phyloP scores from a whole-genome alignment of 2,113 vertebrate species.

The Trichomycterus rosablanca region DNA sequence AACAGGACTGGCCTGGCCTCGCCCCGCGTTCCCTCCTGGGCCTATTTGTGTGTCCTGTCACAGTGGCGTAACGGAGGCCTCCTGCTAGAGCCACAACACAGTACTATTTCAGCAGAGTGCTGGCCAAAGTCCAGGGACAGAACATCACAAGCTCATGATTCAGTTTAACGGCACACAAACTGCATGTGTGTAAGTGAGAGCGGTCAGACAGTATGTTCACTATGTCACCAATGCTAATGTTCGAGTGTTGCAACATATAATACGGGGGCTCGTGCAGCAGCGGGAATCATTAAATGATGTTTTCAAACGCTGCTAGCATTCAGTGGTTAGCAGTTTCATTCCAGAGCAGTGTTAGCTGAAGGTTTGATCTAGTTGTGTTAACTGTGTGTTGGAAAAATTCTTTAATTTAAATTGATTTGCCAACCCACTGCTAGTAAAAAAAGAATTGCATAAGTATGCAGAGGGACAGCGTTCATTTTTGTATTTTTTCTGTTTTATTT shows the following conservation, averaged over 20 bases:
- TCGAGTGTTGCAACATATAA: conserved; percentile 13
- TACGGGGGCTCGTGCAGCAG: not conserved
- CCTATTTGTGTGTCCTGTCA: conserved; percentile 32
- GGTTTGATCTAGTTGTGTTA: no score
- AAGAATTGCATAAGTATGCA: no score
- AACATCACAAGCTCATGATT: conserved; percentile 39
- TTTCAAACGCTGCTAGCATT: conserved; percentile 9
- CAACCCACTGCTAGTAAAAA: no score
- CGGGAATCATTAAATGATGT: not conserved
- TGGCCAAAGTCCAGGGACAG: conserved; percentile 40
- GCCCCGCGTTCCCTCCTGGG: conserved; percentile 7
- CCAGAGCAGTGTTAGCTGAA: no score
- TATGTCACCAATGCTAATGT: conserved; percentile 14
- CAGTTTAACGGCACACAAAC: conserved; percentile 9
- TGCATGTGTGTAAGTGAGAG: conserved; percentile 7
- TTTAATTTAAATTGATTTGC: no score
- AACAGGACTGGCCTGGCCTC: conserved; percentile 15
- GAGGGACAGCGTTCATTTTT: no score
- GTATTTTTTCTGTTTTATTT: no score
- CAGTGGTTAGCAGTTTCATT: not conserved
- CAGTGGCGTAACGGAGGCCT: conserved; percentile 25
- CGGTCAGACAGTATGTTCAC: conserved; percentile 16
- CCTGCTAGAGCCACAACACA: conserved; percentile 23
- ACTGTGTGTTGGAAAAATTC: no score
- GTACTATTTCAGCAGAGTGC: conserved; percentile 16